Evolutionary conservation across 2,113 vertebrate genomes (phyloP).

Genomic region (Burhinus bistriatus): DNA sequence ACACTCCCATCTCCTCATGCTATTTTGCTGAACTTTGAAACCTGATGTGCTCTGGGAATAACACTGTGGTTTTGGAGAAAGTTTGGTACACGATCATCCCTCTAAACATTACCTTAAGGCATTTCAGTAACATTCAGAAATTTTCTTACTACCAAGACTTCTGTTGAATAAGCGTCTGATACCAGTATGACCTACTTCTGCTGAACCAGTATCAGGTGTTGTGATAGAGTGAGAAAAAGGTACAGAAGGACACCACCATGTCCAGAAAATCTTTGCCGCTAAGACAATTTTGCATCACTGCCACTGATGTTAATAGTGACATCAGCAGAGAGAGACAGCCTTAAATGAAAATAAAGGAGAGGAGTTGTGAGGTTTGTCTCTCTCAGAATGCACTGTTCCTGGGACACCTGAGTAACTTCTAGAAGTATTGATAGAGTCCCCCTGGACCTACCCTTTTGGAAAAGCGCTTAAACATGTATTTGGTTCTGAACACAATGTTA

Average conservation of each 20-base stretch:
- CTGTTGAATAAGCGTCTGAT: not conserved
- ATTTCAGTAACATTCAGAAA: not conserved
- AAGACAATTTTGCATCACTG: not conserved
- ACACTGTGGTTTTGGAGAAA: not conserved
- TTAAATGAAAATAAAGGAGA: no score
- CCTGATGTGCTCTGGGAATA: not conserved
- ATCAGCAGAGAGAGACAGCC: no score
- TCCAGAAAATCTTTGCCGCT: not conserved
- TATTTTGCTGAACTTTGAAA: not conserved
- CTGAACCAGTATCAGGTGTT: not conserved
- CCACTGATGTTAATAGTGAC: not conserved
- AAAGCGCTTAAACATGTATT: no score
- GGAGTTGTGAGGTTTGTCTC: no score
- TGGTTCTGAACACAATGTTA: no score
- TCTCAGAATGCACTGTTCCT: no score
- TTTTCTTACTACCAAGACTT: not conserved
- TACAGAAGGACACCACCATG: not conserved
- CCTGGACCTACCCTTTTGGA: no score
- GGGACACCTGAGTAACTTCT: no score
- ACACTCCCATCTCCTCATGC: not conserved
- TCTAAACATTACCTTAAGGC: not conserved
- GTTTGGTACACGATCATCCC: rapidly evolving
- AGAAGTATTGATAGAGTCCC: no score
- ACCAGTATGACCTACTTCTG: not conserved
- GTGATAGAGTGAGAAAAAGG: not conserved